Base-by-base conservation (phyloP, 2,888 invertebrate genomes). In the Liodrosophila aerea region DNA sequence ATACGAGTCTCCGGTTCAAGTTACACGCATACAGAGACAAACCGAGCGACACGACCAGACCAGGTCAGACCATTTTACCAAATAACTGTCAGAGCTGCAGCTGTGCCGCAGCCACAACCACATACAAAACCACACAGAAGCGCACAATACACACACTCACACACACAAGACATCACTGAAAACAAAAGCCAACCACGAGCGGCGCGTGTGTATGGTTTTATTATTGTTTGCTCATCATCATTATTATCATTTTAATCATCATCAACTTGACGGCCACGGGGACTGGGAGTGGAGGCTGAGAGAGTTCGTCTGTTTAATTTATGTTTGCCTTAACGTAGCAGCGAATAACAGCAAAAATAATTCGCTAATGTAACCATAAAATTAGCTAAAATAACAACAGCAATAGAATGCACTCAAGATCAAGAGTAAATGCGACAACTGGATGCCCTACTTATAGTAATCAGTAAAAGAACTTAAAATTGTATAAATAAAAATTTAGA, bases 291-390 rank as follows among this genome's bases (percentile, higher is more conserved):
- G 16, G 29, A 22, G 31, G 33, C 49, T 46, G 9, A 7, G 12
- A 7, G 41, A 56, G 33, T 43, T 43, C 9, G 64, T 62, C 67
- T 60, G 59, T 56, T 67, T 73, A 63, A 65, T 67, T 76, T 67
- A 63, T 78, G 61, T 65, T 66, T 62, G 66, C 45, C 51, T 66
- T 66, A 63, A 56, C 64, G 47, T 41, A 45, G 31, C 70, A 44
- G 44, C 45, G 60, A 70, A 63, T 43, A 63, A 52, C 44, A 68
- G 57, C 54, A 60, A 76, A 70, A 68, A 76, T 71, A 74, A 73
- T 73, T 73, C 63, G 50, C 76, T 80, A 76, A 73, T 76, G 64
- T 73, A 56, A 63, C 56, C 74, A 76, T 64, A 64, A 80, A 68
- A 65, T 65, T 43, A 47, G 49, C 44, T 30, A 40, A 64, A 66